phyloP scores from a whole-genome alignment of 2,797 vertebrate genomes.

The Labeo calbasu region DNA sequence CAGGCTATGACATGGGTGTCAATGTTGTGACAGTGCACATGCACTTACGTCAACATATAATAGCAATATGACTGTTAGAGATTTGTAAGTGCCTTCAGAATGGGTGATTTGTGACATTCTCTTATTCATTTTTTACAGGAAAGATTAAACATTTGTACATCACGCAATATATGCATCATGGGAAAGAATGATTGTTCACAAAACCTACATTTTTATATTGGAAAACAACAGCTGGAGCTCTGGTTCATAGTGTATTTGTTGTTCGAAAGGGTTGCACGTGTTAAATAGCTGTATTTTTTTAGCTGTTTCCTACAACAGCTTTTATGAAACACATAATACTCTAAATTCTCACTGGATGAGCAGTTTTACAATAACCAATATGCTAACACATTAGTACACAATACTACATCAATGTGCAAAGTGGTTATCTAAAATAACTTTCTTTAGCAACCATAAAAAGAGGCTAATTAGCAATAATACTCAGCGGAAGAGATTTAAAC shows the following conservation, averaged over 20 bases:
- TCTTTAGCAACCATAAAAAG: constrained; percentile 1
- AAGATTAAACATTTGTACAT: not conserved
- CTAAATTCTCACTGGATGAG: not conserved
- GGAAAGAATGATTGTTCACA: not conserved
- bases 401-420: not conserved
- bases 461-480: constrained; percentile 8
- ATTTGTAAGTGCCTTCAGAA: constrained; percentile 12
- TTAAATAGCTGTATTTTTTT: not conserved
- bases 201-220: not conserved
- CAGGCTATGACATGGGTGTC: not conserved
- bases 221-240: not conserved
- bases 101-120: not conserved
- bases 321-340: not conserved
- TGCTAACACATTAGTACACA: not conserved
- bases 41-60: constrained; percentile 22
- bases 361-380: not conserved
- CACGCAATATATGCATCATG: not conserved
- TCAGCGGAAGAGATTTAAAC: not conserved
- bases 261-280: not conserved
- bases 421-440: not conserved
- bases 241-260: not conserved
- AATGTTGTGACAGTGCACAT: constrained; percentile 3
- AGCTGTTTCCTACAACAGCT: not conserved
- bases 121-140: not conserved
- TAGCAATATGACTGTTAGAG: not conserved